Base-by-base conservation (phyloP, 2,888 invertebrate genomes). In the Scaptodrosophila latifasciaeformis region DNA sequence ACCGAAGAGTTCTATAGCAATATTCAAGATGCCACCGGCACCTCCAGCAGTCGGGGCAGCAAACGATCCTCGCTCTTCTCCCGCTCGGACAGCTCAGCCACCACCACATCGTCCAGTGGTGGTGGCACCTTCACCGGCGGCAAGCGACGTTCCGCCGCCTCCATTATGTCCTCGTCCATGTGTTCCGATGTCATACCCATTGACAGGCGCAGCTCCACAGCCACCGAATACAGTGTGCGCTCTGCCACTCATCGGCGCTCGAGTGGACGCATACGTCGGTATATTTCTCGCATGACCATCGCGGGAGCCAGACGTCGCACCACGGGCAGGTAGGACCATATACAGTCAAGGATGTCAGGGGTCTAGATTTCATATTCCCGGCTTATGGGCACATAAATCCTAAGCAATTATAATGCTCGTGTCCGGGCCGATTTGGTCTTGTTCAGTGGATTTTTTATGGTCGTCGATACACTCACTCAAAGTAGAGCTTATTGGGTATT, bases 21-120 rank as follows among this genome's bases (percentile, higher is more conserved):
- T 50, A 85, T 85, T 35, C 85, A 85, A 60, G 85, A 85, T 62
- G 81, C 81, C 35, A 54, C 65, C 0, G 72, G 80, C 35, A 67
- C 81, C 0, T 67, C 82, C 2, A 61, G 70, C 24, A 75, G 60
- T 42, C 83, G 83, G n/a, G n/a, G n/a, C 13, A 83, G 85, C 42
- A 85, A 85, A 54, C 81, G 85, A 2, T 85, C 86, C 5, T 85
- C 86, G 6, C 62, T 86, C 3, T 86, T 86, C 65, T 85, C 86
- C 2, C 85, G 86, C 27, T 86, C 86, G 47, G 86, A 86, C 56
- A 86, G 86, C 47, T 86, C 86, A 30, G 85, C 85, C 9, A 86
- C 86, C 1, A 86, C 85, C 1, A 83, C 86, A 0, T 86, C 86
- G 1, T 85, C 86, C 1, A 84, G 83, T 51, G 85, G 84, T 17